Conservation (phyloP, 2,797 vertebrate genomes). For the Tiaroga cobitis region DNA sequence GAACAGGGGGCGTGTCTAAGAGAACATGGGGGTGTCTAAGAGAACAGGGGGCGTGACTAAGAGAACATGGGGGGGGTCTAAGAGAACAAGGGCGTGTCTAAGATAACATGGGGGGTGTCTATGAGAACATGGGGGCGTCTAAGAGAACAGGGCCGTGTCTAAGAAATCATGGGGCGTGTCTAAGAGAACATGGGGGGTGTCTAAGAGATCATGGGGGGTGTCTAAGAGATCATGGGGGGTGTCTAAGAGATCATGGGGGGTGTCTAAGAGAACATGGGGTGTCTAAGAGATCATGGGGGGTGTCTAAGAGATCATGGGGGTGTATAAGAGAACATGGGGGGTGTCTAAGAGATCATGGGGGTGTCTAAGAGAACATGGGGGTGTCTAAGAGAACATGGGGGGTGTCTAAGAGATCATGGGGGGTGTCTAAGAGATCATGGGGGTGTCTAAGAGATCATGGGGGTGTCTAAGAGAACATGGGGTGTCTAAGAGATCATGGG, state of each 20-base stretch:
- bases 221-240: neutral
- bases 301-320: neutral
- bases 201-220: too few relatives aligned
- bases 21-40: neutral
- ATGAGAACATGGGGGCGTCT: neutral
- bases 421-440: rapidly evolving
- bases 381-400: too few relatives aligned
- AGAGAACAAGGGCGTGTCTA: neutral
- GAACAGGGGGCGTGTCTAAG: neutral
- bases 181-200: neutral
- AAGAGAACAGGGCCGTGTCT: neutral
- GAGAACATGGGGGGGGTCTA: neutral
- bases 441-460: rapidly evolving
- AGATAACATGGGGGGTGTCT: neutral
- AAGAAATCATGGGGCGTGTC: too few relatives aligned
- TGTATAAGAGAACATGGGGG: too few relatives aligned
- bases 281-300: too few relatives aligned
- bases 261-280: neutral
- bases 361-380: neutral
- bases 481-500: neutral
- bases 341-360: neutral
- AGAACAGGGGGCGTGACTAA: neutral
- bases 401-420: too few relatives aligned
- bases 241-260: too few relatives aligned
- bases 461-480: neutral